phyloP scores from a whole-genome alignment of 2,797 vertebrate species.

The Smutsia gigantea region DNA sequence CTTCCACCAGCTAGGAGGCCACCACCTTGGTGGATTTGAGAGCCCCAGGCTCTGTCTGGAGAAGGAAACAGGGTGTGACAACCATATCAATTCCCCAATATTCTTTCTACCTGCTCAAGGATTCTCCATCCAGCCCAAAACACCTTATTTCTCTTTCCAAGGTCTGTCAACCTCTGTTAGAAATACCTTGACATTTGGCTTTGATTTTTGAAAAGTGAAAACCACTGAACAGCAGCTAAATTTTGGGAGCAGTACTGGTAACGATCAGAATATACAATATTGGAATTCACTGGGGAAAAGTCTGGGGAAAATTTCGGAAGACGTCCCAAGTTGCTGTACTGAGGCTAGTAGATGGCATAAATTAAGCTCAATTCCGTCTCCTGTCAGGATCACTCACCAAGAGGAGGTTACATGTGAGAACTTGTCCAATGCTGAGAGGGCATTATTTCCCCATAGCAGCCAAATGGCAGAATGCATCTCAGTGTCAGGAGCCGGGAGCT shows the following conservation, averaged over 20 bases:
- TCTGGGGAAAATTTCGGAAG: not conserved
- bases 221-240: not conserved
- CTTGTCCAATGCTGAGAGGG: not conserved
- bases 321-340: not conserved
- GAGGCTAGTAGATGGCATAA: not conserved
- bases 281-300: not conserved
- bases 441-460: not conserved
- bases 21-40: not conserved
- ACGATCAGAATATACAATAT: not conserved
- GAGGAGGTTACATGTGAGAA: not conserved
- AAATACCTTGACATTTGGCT: not conserved
- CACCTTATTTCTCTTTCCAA: not conserved
- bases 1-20: not conserved
- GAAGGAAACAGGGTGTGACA: not conserved
- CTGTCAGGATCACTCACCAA: not conserved
- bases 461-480: not conserved
- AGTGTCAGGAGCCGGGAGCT: not conserved
- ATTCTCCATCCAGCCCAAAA: not conserved
- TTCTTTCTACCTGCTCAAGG: not conserved
- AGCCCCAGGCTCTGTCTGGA: not conserved
- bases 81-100: not conserved
- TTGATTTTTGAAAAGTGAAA: conserved; percentile 41
- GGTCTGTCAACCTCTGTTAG: not conserved
- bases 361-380: conserved; percentile 20
- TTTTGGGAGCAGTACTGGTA: not conserved